phyloP scores from a whole-genome alignment of 2,113 vertebrate genomes.

The Coregonus clupeaformis region DNA sequence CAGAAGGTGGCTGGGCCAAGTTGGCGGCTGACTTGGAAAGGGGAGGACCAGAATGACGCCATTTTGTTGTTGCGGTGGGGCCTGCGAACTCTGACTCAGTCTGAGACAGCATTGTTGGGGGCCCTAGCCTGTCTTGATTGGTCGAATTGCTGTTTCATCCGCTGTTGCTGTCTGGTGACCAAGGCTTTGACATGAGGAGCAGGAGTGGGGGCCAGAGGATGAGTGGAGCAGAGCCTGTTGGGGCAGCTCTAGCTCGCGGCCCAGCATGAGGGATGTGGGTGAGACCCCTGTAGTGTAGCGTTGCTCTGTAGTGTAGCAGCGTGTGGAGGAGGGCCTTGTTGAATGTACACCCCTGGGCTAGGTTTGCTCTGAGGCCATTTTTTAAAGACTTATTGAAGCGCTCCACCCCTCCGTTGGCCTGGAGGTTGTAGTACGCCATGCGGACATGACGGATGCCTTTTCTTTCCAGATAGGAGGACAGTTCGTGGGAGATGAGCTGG shows the following conservation, averaged over 20 bases:
- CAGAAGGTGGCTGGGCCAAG: constrained; percentile 13
- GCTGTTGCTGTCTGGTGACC: not conserved
- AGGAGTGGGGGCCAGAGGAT: no score
- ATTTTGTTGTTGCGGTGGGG: constrained; percentile 3
- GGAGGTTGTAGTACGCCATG: not conserved
- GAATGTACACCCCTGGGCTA: constrained; percentile 7
- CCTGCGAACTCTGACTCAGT: not conserved
- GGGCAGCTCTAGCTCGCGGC: constrained; percentile 12
- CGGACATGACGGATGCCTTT: constrained; percentile 4
- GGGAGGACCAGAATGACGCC: no score
- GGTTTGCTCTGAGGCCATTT: constrained; percentile 11
- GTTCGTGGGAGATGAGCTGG: not conserved
- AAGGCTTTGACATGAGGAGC: not conserved
- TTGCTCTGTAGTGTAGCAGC: constrained; percentile 21
- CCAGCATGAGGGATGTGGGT: constrained; percentile 22
- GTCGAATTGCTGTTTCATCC: constrained; percentile 2
- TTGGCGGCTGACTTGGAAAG: no score
- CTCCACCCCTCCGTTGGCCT: constrained; percentile 4
- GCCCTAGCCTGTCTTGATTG: not conserved
- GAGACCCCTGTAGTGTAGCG: constrained; percentile 19
- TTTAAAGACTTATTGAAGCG: constrained; percentile 3
- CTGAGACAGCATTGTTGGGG: not conserved
- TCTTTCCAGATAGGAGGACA: not conserved
- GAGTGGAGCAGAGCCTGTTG: constrained; percentile 12
- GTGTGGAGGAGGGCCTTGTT: constrained; percentile 1